These are phyloP conservation scores for Pseudeuparius sepicola DNA, from an alignment of 2,888 invertebrate genomes.

Conservation along the genomic window DNA sequence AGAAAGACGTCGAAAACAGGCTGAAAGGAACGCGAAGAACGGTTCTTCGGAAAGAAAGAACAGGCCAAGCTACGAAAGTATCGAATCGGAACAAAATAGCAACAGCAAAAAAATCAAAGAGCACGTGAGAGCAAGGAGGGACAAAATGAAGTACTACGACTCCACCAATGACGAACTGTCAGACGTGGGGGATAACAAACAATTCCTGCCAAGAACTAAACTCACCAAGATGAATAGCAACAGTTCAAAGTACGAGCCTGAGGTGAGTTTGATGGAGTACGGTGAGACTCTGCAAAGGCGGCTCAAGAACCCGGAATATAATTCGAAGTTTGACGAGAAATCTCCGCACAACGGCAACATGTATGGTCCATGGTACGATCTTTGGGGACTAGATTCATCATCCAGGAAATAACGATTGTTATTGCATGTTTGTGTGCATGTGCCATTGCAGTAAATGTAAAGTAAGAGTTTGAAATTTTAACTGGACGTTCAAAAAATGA, in stretches of 20 bases:
- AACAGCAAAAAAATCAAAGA: constrained; percentile 23
- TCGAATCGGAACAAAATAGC: constrained; percentile 33
- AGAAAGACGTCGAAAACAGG: constrained; percentile 21
- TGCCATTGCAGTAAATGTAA: constrained; percentile 1
- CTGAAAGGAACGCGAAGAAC: constrained; percentile 22
- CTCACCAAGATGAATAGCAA: constrained; percentile 47
- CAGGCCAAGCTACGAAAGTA: constrained; percentile 36
- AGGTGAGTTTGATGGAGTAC: constrained; percentile 37
- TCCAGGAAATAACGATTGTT: constrained; percentile 26
- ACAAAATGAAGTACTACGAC: constrained; percentile 32
- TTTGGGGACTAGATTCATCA: constrained; percentile 70
- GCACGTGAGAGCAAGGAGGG: constrained; percentile 22
- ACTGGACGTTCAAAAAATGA: too few species aligned
- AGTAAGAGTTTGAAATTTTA: constrained; percentile 1
- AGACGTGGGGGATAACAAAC: constrained; percentile 41
- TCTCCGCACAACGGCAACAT: constrained; percentile 55
- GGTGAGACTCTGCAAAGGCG: constrained; percentile 40
- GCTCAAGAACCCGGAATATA: constrained; percentile 36
- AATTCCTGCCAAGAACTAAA: constrained; percentile 61
- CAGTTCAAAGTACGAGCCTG: constrained; percentile 34
- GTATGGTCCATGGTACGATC: constrained; percentile 83
- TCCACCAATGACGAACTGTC: constrained; percentile 36
- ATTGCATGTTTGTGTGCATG: background rate
- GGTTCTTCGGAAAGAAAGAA: constrained; percentile 27
- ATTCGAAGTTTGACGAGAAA: constrained; percentile 39